These are phyloP conservation scores for Chinchilla lanigera DNA, from an alignment of 2,113 vertebrate species.

Conservation along the genomic window DNA sequence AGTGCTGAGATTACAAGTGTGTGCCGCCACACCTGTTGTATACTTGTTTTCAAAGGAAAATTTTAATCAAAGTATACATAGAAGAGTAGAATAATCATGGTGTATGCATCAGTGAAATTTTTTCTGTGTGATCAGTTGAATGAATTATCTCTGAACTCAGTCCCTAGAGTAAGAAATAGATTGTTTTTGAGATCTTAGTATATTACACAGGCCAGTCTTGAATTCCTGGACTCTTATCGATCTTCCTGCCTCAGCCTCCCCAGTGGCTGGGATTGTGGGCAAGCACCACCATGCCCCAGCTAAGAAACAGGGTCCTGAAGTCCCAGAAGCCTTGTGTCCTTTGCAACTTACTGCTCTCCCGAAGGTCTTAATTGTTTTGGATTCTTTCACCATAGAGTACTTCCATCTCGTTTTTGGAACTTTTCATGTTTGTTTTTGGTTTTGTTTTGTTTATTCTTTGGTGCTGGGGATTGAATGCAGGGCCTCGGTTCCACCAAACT, in stretches of 20 bases:
- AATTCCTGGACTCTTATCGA: neutral
- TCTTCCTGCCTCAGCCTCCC: neutral
- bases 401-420: neutral
- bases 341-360: neutral
- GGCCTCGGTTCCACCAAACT: neutral
- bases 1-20: neutral
- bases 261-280: neutral
- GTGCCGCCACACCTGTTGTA: neutral
- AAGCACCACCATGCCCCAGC: neutral
- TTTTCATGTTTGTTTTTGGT: neutral
- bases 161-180: neutral
- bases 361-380: neutral
- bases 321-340: neutral
- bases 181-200: neutral
- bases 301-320: neutral
- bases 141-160: neutral
- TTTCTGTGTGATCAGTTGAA: neutral
- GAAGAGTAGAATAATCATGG: neutral
- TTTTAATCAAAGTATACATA: neutral
- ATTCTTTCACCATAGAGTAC: neutral
- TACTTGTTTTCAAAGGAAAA: neutral
- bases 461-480: neutral
- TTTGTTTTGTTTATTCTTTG: neutral
- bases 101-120: neutral
- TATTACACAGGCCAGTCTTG: neutral